Percentiles rank a stretch among this genome's conserved stretches.
phyloP scores from a whole-genome alignment of 2,797 vertebrate species.

The Scolopax bukidnonensis region DNA sequence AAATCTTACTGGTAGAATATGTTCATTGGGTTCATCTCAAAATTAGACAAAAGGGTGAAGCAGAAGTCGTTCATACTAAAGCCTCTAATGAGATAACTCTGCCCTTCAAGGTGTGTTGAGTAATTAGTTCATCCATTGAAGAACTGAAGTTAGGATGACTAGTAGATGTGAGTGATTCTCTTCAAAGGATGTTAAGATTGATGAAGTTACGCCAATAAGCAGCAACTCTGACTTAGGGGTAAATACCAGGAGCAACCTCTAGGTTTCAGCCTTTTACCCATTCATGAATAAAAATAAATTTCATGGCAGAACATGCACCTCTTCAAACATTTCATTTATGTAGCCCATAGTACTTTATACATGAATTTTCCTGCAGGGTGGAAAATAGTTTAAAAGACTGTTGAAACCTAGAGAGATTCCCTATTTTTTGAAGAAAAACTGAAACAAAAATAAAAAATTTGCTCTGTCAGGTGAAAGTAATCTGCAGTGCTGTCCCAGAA shows the following conservation, averaged over 20 bases:
- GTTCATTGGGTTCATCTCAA: background rate
- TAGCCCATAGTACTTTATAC: background rate
- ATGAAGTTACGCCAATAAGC: background rate
- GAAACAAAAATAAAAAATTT: background rate
- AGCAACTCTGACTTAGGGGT: background rate
- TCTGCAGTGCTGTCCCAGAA: background rate
- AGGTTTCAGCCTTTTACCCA: background rate
- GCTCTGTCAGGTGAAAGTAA: background rate
- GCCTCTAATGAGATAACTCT: rapidly evolving
- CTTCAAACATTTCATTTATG: rapidly evolving
- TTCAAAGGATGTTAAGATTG: background rate
- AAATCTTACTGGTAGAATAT: background rate
- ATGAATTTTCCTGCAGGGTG: background rate
- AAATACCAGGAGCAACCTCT: background rate
- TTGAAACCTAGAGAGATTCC: background rate
- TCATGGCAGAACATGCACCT: background rate
- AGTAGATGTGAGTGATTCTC: background rate
- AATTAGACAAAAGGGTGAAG: background rate
- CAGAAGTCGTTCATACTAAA: background rate
- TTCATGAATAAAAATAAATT: background rate
- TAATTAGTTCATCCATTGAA: background rate
- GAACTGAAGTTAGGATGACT: background rate
- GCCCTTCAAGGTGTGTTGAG: no score
- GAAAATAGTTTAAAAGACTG: background rate
- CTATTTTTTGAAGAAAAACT: background rate